Evolutionary conservation across 2,113 vertebrate species (phyloP).

Genomic region (Actenoides hombroni): DNA sequence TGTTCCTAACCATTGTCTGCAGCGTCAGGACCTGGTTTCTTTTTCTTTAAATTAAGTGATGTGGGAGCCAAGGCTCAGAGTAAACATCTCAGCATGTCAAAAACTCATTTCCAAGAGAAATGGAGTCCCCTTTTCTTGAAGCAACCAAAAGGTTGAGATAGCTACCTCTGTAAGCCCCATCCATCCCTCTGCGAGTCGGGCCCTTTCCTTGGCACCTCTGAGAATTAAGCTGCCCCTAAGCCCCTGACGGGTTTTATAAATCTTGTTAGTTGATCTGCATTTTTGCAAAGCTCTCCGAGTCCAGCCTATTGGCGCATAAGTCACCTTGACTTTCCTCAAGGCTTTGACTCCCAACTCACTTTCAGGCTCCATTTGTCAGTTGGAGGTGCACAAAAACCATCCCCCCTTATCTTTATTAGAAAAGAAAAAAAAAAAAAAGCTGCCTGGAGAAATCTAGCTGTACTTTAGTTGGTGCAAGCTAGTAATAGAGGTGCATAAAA

Average conservation of each 20-base stretch:
- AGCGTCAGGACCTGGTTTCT: constrained; percentile 14
- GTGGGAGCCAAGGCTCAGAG: neutral
- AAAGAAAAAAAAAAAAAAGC: neutral
- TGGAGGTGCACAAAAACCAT: neutral
- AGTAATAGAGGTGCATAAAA: constrained; percentile 39
- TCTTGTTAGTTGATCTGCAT: constrained; percentile 70
- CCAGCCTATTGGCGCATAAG: constrained; percentile 23
- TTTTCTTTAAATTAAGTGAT: constrained; percentile 19
- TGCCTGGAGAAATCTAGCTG: constrained; percentile 45
- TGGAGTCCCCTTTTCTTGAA: neutral
- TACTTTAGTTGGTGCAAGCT: neutral
- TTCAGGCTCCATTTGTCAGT: constrained; percentile 66
- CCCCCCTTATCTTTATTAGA: constrained; percentile 30
- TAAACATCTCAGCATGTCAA: neutral
- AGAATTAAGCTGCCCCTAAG: constrained; percentile 59
- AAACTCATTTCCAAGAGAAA: constrained; percentile 11
- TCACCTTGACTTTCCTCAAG: constrained; percentile 57
- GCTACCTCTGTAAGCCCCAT: neutral
- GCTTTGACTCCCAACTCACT: constrained; percentile 49
- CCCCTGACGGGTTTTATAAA: constrained; percentile 57
- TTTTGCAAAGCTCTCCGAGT: constrained; percentile 65
- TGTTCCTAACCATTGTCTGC: constrained; percentile 27
- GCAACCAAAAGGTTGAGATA: neutral
- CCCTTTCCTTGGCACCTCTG: constrained; percentile 43
- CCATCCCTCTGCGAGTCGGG: neutral